phyloP scores from a whole-genome alignment of 2,113 vertebrate species.

The Antechinus flavipes region DNA sequence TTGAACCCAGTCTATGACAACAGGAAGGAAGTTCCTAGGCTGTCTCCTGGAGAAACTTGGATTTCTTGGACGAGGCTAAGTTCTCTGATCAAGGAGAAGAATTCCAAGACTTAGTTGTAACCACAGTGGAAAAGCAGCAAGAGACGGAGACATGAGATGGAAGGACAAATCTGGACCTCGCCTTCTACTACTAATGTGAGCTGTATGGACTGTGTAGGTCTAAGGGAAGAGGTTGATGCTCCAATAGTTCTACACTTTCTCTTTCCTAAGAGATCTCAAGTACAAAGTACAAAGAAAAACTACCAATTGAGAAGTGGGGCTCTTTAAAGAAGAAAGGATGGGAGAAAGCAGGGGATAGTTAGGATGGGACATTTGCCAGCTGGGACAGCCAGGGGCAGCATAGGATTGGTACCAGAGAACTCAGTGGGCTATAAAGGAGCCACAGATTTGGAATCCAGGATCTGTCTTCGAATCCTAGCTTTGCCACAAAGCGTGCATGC shows the following conservation, averaged over 20 bases:
- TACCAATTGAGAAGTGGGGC: background rate
- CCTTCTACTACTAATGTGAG: background rate
- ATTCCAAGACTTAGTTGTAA: background rate
- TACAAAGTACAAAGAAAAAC: background rate
- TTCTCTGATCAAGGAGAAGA: background rate
- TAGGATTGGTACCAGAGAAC: background rate
- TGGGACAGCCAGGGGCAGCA: background rate
- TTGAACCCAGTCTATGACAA: background rate
- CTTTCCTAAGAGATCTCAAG: background rate
- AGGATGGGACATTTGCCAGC: background rate
- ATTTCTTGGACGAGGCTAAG: background rate
- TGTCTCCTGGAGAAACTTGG: background rate
- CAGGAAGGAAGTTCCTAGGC: background rate
- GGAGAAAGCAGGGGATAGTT: conserved; percentile 10
- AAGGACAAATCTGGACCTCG: background rate
- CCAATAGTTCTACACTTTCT: background rate
- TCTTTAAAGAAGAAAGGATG: background rate
- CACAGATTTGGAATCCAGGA: background rate
- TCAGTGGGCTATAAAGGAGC: background rate
- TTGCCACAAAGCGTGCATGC: background rate
- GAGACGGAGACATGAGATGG: background rate
- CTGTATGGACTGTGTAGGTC: background rate
- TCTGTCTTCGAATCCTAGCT: background rate
- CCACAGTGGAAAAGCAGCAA: background rate
- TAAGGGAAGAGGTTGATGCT: background rate